Evolutionary conservation across 1,140 invertebrate genomes (phyloP).

Genomic region (Platyscapa corneri): DNA sequence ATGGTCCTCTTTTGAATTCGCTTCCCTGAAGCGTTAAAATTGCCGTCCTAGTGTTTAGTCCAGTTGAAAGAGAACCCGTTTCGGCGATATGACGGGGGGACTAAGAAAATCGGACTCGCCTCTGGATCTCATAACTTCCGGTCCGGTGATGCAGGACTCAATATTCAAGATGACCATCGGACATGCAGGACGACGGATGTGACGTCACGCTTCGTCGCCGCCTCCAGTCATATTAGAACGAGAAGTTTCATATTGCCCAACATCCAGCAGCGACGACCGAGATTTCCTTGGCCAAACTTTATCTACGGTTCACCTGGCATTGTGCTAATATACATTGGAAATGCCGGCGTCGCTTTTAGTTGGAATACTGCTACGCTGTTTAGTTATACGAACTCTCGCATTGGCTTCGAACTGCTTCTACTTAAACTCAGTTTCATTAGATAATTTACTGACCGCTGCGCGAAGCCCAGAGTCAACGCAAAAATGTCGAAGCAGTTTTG

Average conservation of each 20-base stretch:
- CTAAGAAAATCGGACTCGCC: constrained; percentile 63
- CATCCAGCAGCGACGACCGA: constrained; percentile 57
- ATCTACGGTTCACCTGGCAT: constrained; percentile 64
- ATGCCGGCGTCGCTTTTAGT: constrained; percentile 40
- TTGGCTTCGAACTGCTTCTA: not conserved
- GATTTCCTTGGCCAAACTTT: constrained; percentile 65
- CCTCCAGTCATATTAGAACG: constrained; percentile 73
- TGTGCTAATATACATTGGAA: constrained; percentile 66
- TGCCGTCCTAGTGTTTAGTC: constrained; percentile 22
- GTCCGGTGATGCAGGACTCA: constrained; percentile 69
- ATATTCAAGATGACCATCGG: constrained; percentile 74
- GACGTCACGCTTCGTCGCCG: constrained; percentile 73
- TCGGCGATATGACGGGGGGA: constrained; percentile 54
- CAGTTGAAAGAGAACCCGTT: not conserved
- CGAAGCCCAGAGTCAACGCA: not conserved
- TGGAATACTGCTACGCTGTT: constrained; percentile 26
- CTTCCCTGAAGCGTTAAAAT: constrained; percentile 29
- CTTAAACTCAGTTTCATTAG: constrained; percentile 22
- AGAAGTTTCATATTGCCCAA: constrained; percentile 71
- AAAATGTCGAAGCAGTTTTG: not conserved
- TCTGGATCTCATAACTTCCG: constrained; percentile 74
- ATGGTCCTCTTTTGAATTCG: not conserved
- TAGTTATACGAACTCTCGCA: constrained; percentile 47
- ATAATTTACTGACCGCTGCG: not conserved
- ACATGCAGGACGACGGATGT: constrained; percentile 67